These are phyloP conservation scores for Zeus faber DNA, from an alignment of 2,113 vertebrate genomes.

Conservation along the genomic window DNA sequence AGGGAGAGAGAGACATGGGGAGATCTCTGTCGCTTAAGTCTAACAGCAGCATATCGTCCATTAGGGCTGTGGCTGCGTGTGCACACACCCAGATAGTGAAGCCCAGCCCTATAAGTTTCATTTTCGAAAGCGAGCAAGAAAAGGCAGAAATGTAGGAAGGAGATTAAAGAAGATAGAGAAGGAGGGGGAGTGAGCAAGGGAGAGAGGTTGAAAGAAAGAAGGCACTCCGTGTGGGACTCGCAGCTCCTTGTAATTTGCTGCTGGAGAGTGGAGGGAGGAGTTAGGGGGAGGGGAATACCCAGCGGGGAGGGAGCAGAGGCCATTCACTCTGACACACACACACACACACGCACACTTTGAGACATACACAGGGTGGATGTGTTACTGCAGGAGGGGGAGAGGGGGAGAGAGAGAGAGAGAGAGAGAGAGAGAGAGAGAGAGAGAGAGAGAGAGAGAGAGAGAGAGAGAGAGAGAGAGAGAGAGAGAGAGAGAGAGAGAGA, in stretches of 20 bases:
- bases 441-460: conserved; percentile 28
- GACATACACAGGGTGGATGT: conserved; percentile 46
- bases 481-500: conserved; percentile 28
- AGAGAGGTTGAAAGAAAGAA: conserved; percentile 25
- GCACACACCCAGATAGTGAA: conserved; percentile 3
- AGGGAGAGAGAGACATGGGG: too few species aligned
- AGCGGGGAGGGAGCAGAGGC: conserved; percentile 69
- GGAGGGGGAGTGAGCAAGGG: conserved; percentile 15
- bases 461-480: conserved; percentile 28
- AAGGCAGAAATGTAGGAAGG: neutral
- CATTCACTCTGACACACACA: conserved; percentile 64
- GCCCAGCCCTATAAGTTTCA: conserved; percentile 24
- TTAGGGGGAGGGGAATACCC: conserved; percentile 64
- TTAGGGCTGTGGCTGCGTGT: neutral
- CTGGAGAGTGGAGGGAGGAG: conserved; percentile 60
- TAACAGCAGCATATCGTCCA: conserved; percentile 21
- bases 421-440: conserved; percentile 28
- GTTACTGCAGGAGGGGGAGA: conserved; percentile 37
- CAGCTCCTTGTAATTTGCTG: conserved; percentile 68
- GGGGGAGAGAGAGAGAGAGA: conserved; percentile 22
- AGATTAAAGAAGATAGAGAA: conserved; percentile 24
- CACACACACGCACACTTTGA: neutral
- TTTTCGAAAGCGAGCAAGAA: neutral
- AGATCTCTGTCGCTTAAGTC: conserved; percentile 46
- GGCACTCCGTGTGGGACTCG: conserved; percentile 54